Base-by-base conservation (phyloP, 2,888 invertebrate genomes). In the Perdita meconis region DNA sequence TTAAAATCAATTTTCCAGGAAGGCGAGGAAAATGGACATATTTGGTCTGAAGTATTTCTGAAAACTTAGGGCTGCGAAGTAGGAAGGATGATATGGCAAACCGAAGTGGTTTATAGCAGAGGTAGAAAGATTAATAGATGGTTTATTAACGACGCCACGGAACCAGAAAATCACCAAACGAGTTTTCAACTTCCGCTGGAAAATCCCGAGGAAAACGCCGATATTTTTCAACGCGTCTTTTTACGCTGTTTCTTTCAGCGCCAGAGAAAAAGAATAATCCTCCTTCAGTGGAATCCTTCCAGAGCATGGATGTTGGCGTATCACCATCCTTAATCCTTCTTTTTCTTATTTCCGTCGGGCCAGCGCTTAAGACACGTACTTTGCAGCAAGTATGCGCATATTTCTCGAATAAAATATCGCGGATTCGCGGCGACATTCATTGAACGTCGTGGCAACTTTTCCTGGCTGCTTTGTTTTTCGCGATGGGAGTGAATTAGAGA, bases 81-180 rank as follows among this genome's bases (percentile, higher is more conserved):
- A n/a, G 26, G 30, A 55, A 16, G 10, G 10, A 1, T 16, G 51
- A 67, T 74, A 73, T 67, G 40, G 42, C 56, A 50, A 40, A 63
- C 53, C 12, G 44, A 73, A 56, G 55, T 56, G 51, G 38, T 12
- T n/a, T n/a, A 19, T 6, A 22, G 36, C n/a, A 12, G n/a, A n/a
- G n/a, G n/a, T n/a, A 22, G 12, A 50, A 63, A 38, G 42, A n/a
- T 3, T 56, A 50, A 76, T 76, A 50, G 75, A 73, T 65, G 63
- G 75, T 77, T 67, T 74, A 74, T 77, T 77, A 74, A 67, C 74
- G 67, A 56, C 59, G 73, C 53, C 47, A 30, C 38, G 10, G 44
- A 76, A 63, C 44, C 56, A 26, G 67, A 36, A 67, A 63, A 75
- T 53, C 56, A 44, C 53, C 74, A 55, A 74, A 76, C 59, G 74